phyloP scores from a whole-genome alignment of 1,140 invertebrate species.

The Procambarus virginalis region DNA sequence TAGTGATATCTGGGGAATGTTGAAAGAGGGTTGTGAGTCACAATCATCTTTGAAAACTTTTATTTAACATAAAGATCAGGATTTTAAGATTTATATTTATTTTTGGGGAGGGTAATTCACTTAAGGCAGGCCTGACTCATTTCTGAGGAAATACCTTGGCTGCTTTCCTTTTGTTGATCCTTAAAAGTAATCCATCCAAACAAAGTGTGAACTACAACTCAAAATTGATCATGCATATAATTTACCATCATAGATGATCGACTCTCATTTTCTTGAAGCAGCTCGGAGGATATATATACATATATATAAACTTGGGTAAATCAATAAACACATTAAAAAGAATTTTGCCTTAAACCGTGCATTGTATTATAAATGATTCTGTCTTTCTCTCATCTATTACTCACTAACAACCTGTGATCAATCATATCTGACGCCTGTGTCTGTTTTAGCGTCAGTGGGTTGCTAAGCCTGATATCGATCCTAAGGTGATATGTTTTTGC shows the following conservation, averaged over 20 bases:
- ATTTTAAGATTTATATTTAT: too few relatives aligned
- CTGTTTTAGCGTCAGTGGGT: not conserved
- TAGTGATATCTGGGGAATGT: not conserved
- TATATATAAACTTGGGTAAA: constrained; percentile 15
- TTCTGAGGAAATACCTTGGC: not conserved
- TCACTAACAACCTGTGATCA: constrained; percentile 29
- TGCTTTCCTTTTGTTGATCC: not conserved
- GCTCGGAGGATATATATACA: not conserved
- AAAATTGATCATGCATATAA: not conserved
- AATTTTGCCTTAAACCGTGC: constrained; percentile 39
- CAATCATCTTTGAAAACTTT: not conserved
- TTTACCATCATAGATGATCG: not conserved
- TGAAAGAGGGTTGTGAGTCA: not conserved
- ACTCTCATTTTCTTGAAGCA: not conserved
- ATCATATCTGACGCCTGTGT: not conserved
- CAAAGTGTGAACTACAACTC: not conserved
- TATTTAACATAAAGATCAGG: too few relatives aligned
- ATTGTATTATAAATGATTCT: constrained; percentile 24
- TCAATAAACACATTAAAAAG: constrained; percentile 37
- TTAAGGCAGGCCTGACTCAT: not conserved
- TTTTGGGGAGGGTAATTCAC: not conserved
- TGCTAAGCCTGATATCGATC: not conserved
- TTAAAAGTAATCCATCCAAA: too few relatives aligned
- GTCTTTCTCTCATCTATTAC: constrained; percentile 29
- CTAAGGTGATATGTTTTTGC: not conserved